These are phyloP conservation scores for Cirrhinus mrigala DNA, from an alignment of 2,797 vertebrate species.

Conservation along the genomic window DNA sequence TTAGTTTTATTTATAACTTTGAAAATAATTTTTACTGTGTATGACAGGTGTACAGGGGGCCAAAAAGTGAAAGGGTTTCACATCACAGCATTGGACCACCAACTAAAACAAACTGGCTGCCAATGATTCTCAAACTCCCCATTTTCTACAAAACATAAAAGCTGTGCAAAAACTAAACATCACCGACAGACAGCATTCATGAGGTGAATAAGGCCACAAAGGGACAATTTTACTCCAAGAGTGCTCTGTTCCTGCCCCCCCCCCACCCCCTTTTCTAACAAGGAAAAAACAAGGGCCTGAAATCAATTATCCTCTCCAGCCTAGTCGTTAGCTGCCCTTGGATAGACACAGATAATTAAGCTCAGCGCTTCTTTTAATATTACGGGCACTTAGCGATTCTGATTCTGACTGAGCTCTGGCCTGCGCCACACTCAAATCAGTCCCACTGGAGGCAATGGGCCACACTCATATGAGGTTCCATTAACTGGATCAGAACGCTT, in stretches of 20 bases:
- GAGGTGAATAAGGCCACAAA: conserved; percentile 35
- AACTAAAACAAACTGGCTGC: background rate
- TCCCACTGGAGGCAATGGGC: conserved; percentile 62
- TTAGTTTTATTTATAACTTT: too few relatives aligned
- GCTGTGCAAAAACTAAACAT: background rate
- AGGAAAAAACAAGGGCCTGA: conserved; percentile 65
- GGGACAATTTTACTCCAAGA: conserved; percentile 33
- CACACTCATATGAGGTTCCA: conserved; percentile 56
- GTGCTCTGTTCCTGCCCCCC: conserved; percentile 10
- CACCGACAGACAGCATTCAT: conserved; percentile 30
- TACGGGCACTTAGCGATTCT: conserved; percentile 56
- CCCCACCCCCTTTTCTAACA: conserved; percentile 32
- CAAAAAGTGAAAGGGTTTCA: background rate
- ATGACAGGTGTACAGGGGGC: too few relatives aligned
- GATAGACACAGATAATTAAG: conserved; percentile 83
- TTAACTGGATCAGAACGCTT: conserved; percentile 57
- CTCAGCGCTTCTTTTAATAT: conserved; percentile 65
- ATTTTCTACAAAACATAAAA: background rate
- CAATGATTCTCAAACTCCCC: background rate
- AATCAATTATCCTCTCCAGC: conserved; percentile 79
- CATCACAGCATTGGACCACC: background rate
- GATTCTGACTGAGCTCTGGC: conserved; percentile 56
- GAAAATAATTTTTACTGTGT: too few relatives aligned
- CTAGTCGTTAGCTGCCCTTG: conserved; percentile 81
- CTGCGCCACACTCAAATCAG: conserved; percentile 58